Base-by-base conservation (phyloP, 2,797 vertebrate genomes). In the Cryptoprocta ferox region DNA sequence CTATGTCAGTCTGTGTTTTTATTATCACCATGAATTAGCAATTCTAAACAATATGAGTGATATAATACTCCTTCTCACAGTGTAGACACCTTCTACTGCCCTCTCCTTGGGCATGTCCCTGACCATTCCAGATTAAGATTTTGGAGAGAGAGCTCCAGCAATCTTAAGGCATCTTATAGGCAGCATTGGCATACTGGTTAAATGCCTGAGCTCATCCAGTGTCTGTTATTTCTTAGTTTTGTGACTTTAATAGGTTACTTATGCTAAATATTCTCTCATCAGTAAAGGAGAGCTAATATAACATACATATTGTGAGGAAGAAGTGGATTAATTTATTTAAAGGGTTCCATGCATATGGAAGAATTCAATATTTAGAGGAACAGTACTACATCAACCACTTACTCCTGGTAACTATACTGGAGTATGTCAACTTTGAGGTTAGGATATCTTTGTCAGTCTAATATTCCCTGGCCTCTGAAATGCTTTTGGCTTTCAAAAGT, bases 301-400 rank as follows among this genome's bases (percentile, higher is more conserved):
- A 59, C 76, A 39, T 13, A 70, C 61, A 5, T 48, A 3, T 61
- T 78, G 28, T 11, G 53, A 70, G 35, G 3, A n/a, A 70, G 32
- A 80, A 71, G 56, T 83, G 76, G 88, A 11, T 13, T 95, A 75
- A 48, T 24, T 79, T 42, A 39, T 76, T 32, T 26, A 48, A 68
- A 59, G 11, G 1, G 12, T 59, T 92, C 82, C 37, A 45, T 37
- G 37, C 48, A 87, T 80, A 42, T 56, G 45, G 59, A 75, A 68
- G 48, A 95, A 82, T 10, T 53, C 87, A 86, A 30, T 39, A 39
- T 84, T 93, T 45, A 76, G 88, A 94, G 83, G 56, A 61, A 73
- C 4, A 76, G 2, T 76, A 10, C 21, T 76, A 50, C n/a, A 91
- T 82, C 13, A 87, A 42, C 48, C 37, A 39, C 39, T 68, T 61